Percentiles rank a stretch among this genome's conserved stretches.
Conservation (phyloP, 2,888 invertebrate genomes). For the Orthonevra nobilis region DNA sequence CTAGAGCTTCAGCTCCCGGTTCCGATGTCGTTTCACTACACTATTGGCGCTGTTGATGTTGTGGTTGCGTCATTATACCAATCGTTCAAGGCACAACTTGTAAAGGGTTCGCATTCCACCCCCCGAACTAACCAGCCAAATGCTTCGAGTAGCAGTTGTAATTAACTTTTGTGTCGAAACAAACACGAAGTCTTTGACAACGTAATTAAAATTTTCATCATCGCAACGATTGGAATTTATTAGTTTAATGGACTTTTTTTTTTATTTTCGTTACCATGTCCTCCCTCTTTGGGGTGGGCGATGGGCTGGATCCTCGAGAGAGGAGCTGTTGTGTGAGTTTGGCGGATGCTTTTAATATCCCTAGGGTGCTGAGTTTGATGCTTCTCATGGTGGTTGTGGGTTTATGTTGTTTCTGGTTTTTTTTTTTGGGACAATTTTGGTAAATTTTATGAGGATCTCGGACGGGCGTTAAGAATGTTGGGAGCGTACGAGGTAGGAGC, state of each 20-base stretch:
- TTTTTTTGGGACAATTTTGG: constrained; percentile 33
- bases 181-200: constrained; percentile 63
- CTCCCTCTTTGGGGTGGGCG: too few species aligned
- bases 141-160: constrained; percentile 56
- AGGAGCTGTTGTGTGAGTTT: neutral
- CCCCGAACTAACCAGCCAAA: constrained; percentile 17
- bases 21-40: neutral
- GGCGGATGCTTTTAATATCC: constrained; percentile 43
- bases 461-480: neutral
- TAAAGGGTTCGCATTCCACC: constrained; percentile 4
- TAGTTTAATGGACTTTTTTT: constrained; percentile 51
- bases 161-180: constrained; percentile 65
- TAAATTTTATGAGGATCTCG: constrained; percentile 20
- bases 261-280: neutral
- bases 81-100: neutral
- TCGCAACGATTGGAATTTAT: constrained; percentile 65
- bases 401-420: constrained; percentile 3
- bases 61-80: constrained; percentile 3
- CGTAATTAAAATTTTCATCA: constrained; percentile 69
- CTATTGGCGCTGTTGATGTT: constrained; percentile 8
- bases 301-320: constrained; percentile 4
- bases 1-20: neutral
- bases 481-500: neutral
- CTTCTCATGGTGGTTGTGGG: neutral
- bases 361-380: constrained; percentile 31